Evolutionary conservation across 2,888 invertebrate genomes (phyloP).

Genomic region (Halictus quadricinctus): DNA sequence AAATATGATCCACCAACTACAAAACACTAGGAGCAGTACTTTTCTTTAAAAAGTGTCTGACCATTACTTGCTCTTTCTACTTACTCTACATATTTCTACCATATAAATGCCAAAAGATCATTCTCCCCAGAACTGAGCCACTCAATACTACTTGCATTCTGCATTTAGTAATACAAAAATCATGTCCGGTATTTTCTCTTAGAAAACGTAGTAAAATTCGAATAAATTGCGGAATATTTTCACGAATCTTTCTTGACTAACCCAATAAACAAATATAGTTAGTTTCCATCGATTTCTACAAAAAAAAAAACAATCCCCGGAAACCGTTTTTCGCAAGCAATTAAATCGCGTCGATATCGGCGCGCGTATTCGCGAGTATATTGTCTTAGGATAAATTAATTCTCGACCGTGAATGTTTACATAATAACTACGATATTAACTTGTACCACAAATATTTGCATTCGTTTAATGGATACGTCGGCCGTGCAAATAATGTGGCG

Average conservation of each 20-base stretch:
- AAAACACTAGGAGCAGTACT: background rate
- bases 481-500: constrained; percentile 18
- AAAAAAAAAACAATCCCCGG: background rate
- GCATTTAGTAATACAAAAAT: background rate
- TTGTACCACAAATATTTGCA: constrained; percentile 2
- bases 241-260: background rate
- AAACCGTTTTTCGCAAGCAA: background rate
- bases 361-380: background rate
- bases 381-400: constrained; percentile 8
- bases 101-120: no score
- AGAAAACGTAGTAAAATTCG: background rate
- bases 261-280: no score
- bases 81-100: background rate
- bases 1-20: background rate
- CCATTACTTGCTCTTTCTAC: background rate
- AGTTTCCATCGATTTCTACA: background rate
- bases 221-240: background rate
- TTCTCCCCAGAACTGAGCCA: no score
- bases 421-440: background rate
- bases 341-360: background rate
- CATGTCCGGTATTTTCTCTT: background rate
- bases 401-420: background rate
- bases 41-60: background rate
- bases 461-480: constrained; percentile 6
- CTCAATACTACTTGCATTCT: no score